Evolutionary conservation across 1,140 invertebrate genomes (phyloP), one percentile per base, ranked within the genome.

Genomic region (Paraescarpia echinospica): DNA sequence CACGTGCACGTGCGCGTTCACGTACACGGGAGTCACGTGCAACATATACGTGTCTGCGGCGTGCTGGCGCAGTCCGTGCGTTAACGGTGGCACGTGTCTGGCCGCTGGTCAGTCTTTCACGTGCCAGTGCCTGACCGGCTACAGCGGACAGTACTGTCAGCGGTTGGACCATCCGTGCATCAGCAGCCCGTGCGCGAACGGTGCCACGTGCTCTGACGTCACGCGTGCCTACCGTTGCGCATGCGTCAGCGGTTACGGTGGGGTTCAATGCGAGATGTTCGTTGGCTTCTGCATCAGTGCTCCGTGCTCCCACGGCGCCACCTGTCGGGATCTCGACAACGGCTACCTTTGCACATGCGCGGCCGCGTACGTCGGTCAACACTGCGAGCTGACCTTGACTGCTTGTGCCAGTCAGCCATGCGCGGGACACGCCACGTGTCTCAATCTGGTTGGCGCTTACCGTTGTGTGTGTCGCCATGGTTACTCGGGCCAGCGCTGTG

Each of bases 341-440:
- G 98, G 98, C 0, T 99, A 99, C 95, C 97, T 98, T 18, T 99
- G 99, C 95, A 96, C 97, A 93, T 99, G 98, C 94, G 96, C 96
- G 89, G 91, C 92, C 33, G 96, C 96, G 59, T 96, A 96, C 92
- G 95, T 95, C 77, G 96, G 96, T 96, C 77, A 98, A 94, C 97
- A 98, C 93, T 99, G 98, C 94, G 97, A 93, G 12, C 22, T 77
- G 27, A 77, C 59, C 9, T 77, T 77, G 27, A 77, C 22, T 18
- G 59, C 59, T 18, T 77, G 59, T 31, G 59, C 59, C 59, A 77
- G 59, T 77, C 59, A 77, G 22, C 59, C 59, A 27, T 77, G 59
- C 59, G 59, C 59, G 4, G 59, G 14, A 77, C 8, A 27, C 59
- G 59, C 59, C 59, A 77, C 59, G 27, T 77, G 59, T 77, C 59